These are phyloP conservation scores for Zaprionus bogoriensis DNA, from an alignment of 2,888 invertebrate genomes.

Conservation along the genomic window DNA sequence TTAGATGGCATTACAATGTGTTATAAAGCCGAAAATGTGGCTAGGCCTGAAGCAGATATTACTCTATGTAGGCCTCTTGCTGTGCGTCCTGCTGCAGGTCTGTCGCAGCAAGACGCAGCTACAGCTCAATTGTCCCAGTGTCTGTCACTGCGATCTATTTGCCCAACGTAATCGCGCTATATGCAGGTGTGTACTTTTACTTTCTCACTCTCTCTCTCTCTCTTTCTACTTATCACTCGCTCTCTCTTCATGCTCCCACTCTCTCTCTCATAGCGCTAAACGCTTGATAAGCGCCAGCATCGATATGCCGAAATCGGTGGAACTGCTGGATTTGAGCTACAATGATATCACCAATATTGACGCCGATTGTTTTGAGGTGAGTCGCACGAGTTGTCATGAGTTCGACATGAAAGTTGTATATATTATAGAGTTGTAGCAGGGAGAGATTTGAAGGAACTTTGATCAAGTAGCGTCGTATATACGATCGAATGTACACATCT, in stretches of 20 bases:
- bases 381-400: conserved; percentile 20
- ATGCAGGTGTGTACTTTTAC: conserved; percentile 76
- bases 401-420: background rate
- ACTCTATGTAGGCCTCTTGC: conserved; percentile 66
- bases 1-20: conserved; percentile 64
- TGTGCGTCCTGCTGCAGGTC: conserved; percentile 62
- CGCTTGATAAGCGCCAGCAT: conserved; percentile 85
- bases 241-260: conserved; percentile 14
- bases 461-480: no score
- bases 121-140: conserved; percentile 74
- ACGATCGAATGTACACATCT: no score
- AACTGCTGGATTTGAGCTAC: conserved; percentile 86
- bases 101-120: conserved; percentile 65
- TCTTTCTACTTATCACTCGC: background rate
- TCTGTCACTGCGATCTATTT: conserved; percentile 79
- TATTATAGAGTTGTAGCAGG: background rate
- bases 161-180: conserved; percentile 78
- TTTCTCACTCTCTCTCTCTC: conserved; percentile 1
- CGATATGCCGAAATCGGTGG: conserved; percentile 85
- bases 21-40: conserved; percentile 66
- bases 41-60: conserved; percentile 65
- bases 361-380: conserved; percentile 86
- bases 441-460: background rate
- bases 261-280: conserved; percentile 82
- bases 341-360: conserved; percentile 86